These are phyloP conservation scores for Muscina levida DNA, from an alignment of 2,888 invertebrate genomes.

Conservation along the genomic window DNA sequence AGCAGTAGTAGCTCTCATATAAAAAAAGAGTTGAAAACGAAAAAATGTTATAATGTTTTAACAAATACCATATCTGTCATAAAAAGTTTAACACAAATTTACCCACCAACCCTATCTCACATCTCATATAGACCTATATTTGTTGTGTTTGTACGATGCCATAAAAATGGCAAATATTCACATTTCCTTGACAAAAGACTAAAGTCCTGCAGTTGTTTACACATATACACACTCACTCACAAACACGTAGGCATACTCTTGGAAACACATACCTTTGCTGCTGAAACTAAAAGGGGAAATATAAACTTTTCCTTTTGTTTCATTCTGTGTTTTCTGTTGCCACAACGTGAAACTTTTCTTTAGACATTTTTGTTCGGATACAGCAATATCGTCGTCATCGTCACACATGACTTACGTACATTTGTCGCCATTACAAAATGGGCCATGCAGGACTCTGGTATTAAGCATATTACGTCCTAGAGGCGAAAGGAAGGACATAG, in stretches of 20 bases:
- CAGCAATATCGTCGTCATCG: too few relatives aligned
- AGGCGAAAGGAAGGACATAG: too few relatives aligned
- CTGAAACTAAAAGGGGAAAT: conserved; percentile 34
- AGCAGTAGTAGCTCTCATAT: too few relatives aligned
- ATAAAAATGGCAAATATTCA: conserved; percentile 36
- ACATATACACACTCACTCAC: not conserved
- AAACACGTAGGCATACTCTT: not conserved
- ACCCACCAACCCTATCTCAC: conserved; percentile 19
- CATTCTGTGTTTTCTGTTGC: not conserved
- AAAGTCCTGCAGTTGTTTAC: conserved; percentile 39
- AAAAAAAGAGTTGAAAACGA: not conserved
- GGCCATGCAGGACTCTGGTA: too few relatives aligned
- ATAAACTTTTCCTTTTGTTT: conserved; percentile 45
- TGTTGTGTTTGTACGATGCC: not conserved
- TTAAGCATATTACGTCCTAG: too few relatives aligned
- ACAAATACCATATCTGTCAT: conserved; percentile 31
- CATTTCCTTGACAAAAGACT: conserved; percentile 43
- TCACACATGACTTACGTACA: too few relatives aligned
- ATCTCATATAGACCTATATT: conserved; percentile 22
- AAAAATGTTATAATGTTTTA: conserved; percentile 25
- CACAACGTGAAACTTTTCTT: conserved; percentile 37
- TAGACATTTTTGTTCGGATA: too few relatives aligned
- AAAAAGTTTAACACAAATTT: conserved; percentile 33
- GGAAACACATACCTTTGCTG: not conserved
- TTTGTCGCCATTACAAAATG: too few relatives aligned